Evolutionary conservation across 2,888 invertebrate species (phyloP).

Genomic region (Apocheima hispidaria): DNA sequence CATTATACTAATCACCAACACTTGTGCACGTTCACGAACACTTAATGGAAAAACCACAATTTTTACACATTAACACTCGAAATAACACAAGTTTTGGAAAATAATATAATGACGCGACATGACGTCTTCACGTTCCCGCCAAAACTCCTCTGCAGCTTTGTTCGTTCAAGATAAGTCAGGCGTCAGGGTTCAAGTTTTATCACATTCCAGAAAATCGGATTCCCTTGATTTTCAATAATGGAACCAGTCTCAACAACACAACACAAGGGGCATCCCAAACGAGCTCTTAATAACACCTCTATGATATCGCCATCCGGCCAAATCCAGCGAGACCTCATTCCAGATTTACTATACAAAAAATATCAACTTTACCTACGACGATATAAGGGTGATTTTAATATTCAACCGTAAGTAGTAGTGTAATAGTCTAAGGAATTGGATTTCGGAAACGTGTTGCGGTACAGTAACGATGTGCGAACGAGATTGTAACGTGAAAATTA

Average conservation of each 20-base stretch:
- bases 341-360: conserved; percentile 52
- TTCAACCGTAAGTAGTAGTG: conserved; percentile 24
- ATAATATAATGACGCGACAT: too few relatives aligned
- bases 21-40: too few relatives aligned
- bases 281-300: conserved; percentile 80
- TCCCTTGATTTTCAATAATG: conserved; percentile 47
- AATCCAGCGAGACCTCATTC: conserved; percentile 64
- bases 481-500: conserved; percentile 65
- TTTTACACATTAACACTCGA: too few relatives aligned
- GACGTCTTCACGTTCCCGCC: too few relatives aligned
- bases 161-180: too few relatives aligned
- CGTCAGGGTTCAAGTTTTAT: too few relatives aligned
- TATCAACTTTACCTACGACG: conserved; percentile 44
- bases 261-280: conserved; percentile 81
- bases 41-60: too few relatives aligned
- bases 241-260: conserved; percentile 57
- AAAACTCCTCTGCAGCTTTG: too few relatives aligned
- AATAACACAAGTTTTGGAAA: too few relatives aligned
- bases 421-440: conserved; percentile 65
- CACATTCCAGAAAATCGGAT: too few relatives aligned
- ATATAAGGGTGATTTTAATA: conserved; percentile 43
- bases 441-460: conserved; percentile 62
- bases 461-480: conserved; percentile 65
- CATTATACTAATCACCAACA: too few relatives aligned
- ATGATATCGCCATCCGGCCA: conserved; percentile 67